Base-by-base conservation (phyloP, 2,113 vertebrate genomes). In the Nycticebus coucang region DNA sequence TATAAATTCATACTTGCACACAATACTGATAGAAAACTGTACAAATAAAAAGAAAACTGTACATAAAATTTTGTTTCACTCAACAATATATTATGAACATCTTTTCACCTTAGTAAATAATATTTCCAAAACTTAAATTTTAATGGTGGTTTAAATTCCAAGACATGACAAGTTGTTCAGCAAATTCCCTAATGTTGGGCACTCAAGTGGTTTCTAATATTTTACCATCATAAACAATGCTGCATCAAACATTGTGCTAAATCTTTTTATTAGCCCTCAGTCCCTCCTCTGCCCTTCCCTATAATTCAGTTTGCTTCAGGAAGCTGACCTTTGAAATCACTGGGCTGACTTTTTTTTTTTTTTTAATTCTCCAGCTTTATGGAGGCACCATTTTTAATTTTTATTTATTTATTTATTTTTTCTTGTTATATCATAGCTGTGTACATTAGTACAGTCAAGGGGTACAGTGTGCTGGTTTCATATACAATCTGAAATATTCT, bases 51-150 rank as follows among this genome's bases (percentile, higher is more conserved):
- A 41, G 41, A 41, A 37, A 3, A n/a, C 35, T 57, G 5, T 64
- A n/a, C 17, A 53, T 7, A 91, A 59, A 64, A 79, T 45, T 79
- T 78, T 77, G n/a, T 81, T 89, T 88, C 26, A 86, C 33, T 87
- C 13, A 68, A 87, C 33, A 89, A n/a, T 90, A 28, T 66, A 77
- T 81, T 33, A 55, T 78, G 18, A 96, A 60, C 41, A 21, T 84
- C 59, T 85, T 91, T 88, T 91, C n/a, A 82, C 28, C 45, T 66
- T 78, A 71, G 90, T 83, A 94, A 89, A 62, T n/a, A 59, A 60
- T 77, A 75, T 50, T 91, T 83, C 26, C 15, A 81, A 64, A 87
- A 79, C 19, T 41, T 26, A 24, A 14, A 41, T 91, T 90, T 77
- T 71, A 77, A 77, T 59, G 60, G n/a, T 71, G 7, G 19, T n/a